These are phyloP conservation scores for Acheta domesticus DNA, from an alignment of 2,888 invertebrate species.

Conservation along the genomic window DNA sequence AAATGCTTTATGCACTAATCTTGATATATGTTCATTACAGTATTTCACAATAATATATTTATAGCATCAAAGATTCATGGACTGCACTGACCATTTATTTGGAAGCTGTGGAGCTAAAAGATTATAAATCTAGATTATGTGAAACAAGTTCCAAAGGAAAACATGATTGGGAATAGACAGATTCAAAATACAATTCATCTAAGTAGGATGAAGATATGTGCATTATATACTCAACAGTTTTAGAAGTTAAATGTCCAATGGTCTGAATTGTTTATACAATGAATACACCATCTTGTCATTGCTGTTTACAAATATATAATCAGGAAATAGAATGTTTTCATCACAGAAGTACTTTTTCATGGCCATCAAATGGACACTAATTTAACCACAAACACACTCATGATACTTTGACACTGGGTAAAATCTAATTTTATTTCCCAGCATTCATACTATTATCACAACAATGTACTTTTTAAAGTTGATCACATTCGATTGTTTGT, in stretches of 20 bases:
- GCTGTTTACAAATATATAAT: slow-evolving; percentile 1
- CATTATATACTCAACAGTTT: slow-evolving; percentile 28
- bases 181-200: neutral
- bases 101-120: neutral
- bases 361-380: slow-evolving; percentile 23
- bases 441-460: neutral
- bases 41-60: slow-evolving; percentile 5
- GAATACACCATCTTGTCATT: neutral
- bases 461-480: slow-evolving; percentile 26
- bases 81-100: neutral
- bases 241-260: slow-evolving; percentile 4
- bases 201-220: neutral
- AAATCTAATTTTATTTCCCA: slow-evolving; percentile 20
- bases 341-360: slow-evolving; percentile 29
- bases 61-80: neutral
- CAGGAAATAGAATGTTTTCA: slow-evolving; percentile 19
- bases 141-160: neutral
- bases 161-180: neutral
- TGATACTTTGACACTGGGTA: neutral
- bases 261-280: slow-evolving; percentile 11
- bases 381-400: slow-evolving; percentile 11
- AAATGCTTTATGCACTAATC: slow-evolving; percentile 18
- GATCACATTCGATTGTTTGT: slow-evolving; percentile 29
- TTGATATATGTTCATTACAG: neutral
- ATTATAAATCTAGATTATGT: neutral